Conservation (phyloP, 1,140 invertebrate genomes). For the Neodiprion lecontei region DNA sequence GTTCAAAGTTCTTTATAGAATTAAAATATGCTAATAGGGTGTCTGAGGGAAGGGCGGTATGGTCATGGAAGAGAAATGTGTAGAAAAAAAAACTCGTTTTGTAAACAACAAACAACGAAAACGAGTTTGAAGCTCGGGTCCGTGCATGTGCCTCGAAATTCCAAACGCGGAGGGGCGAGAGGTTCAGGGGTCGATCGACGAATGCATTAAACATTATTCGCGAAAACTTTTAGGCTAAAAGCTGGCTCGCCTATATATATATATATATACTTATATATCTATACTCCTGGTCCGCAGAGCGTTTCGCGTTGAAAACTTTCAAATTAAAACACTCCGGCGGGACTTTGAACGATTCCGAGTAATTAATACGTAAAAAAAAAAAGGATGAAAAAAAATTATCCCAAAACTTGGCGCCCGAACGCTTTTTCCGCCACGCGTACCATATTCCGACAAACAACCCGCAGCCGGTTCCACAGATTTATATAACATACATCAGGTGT, state of each 20-base stretch:
- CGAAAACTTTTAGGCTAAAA: slow-evolving; percentile 19
- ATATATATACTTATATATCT: not conserved
- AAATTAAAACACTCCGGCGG: slow-evolving; percentile 19
- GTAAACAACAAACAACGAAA: not conserved
- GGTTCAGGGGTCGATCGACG: not conserved
- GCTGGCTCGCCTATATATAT: not conserved
- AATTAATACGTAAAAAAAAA: slow-evolving; percentile 16
- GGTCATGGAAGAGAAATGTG: not conserved
- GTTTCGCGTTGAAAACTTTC: slow-evolving; percentile 16
- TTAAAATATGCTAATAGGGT: no score
- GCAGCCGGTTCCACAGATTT: not conserved
- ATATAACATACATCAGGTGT: no score
- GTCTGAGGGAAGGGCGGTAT: no score
- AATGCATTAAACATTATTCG: slow-evolving; percentile 21
- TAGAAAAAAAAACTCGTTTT: not conserved
- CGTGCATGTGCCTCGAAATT: not conserved
- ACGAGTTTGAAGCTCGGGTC: not conserved
- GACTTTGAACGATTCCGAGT: slow-evolving; percentile 8
- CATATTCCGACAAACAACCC: not conserved
- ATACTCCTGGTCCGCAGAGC: not conserved
- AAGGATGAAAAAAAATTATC: not conserved
- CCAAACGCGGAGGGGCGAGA: not conserved
- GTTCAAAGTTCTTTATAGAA: no score
- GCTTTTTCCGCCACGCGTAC: no score
- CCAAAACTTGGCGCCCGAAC: no score